These are phyloP conservation scores for Rhagophthalmus giganteus DNA, from an alignment of 2,888 invertebrate genomes.

Conservation along the genomic window DNA sequence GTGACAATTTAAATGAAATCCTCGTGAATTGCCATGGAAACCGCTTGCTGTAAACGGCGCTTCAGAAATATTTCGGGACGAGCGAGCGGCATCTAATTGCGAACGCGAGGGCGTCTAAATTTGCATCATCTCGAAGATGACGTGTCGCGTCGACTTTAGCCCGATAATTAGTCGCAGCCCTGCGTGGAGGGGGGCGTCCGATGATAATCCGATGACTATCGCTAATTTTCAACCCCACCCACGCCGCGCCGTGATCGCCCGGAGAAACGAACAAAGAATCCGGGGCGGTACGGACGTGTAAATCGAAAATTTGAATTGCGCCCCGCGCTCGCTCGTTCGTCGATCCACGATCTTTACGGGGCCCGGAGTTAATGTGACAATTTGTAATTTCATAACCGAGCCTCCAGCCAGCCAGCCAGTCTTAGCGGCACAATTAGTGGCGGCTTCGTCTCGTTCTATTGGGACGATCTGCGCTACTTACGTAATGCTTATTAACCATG, in stretches of 20 bases:
- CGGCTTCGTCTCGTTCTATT: constrained; percentile 16
- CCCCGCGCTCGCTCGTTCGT: constrained; percentile 7
- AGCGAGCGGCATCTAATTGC: no score
- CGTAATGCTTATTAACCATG: constrained; percentile 24
- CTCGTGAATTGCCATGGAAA: constrained; percentile 55
- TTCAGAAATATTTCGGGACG: constrained; percentile 37
- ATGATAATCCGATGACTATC: no score
- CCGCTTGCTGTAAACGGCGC: constrained; percentile 48
- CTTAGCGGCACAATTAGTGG: constrained; percentile 33
- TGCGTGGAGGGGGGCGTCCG: no score
- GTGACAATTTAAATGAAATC: constrained; percentile 55
- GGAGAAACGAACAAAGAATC: no score
- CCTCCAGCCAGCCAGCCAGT: constrained; percentile 23
- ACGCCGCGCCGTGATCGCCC: no score
- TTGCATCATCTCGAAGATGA: neutral
- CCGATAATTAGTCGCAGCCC: no score
- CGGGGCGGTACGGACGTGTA: no score
- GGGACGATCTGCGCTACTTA: constrained; percentile 30
- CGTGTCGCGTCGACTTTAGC: no score
- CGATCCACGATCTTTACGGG: constrained; percentile 20
- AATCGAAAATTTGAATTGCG: no score
- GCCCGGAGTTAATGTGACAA: constrained; percentile 33
- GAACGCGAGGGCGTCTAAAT: neutral
- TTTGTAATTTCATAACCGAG: constrained; percentile 37
- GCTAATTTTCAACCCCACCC: no score